phyloP scores from a whole-genome alignment of 2,797 vertebrate species.

The Danio kyathit region DNA sequence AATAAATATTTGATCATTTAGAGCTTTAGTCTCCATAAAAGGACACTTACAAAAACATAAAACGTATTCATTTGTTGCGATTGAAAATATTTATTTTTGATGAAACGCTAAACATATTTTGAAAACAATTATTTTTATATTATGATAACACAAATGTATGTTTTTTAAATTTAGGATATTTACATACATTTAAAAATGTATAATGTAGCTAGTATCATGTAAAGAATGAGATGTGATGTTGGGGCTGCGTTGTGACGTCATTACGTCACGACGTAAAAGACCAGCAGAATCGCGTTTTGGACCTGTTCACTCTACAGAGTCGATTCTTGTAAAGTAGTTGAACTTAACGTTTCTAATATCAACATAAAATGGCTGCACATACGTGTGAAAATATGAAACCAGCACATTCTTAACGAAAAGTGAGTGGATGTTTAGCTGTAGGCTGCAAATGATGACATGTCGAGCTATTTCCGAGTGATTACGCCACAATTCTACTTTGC shows the following conservation, averaged over 20 bases:
- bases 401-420: background rate
- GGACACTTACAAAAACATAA: too few relatives aligned
- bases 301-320: background rate
- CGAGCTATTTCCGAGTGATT: background rate
- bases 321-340: background rate
- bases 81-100: too few relatives aligned
- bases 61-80: too few relatives aligned
- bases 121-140: too few relatives aligned
- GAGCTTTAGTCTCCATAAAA: too few relatives aligned
- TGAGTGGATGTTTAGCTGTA: background rate
- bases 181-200: background rate
- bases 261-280: constrained; percentile 5
- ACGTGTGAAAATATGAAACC: background rate
- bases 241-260: background rate
- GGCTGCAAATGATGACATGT: background rate
- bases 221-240: background rate
- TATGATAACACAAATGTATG: background rate
- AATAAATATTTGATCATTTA: too few relatives aligned
- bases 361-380: background rate
- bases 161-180: background rate
- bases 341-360: background rate
- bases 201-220: background rate
- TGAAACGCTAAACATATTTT: too few relatives aligned
- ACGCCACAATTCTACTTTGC: background rate
- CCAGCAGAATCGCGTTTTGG: background rate